Evolutionary conservation across 2,113 vertebrate species (phyloP).

Genomic region (Mirounga angustirostris): DNA sequence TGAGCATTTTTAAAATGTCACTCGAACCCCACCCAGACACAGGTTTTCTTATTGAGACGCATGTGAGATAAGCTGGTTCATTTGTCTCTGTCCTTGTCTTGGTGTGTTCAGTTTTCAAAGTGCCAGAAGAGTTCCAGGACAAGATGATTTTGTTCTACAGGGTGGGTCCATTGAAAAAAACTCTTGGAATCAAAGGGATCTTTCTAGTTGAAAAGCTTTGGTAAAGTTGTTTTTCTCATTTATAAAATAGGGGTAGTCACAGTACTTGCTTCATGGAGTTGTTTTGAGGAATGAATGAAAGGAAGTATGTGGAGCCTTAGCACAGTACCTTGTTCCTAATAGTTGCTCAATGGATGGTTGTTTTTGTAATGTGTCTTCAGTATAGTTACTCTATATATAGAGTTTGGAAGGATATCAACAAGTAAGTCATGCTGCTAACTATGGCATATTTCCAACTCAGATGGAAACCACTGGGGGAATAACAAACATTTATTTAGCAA

Average conservation of each 20-base stretch:
- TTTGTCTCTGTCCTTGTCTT: neutral
- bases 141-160: neutral
- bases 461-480: constrained; percentile 32
- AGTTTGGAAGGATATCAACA: neutral
- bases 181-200: neutral
- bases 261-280: neutral
- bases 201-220: neutral
- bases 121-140: neutral
- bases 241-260: neutral
- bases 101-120: constrained; percentile 20
- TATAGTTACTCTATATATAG: neutral
- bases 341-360: neutral
- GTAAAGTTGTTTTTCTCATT: neutral
- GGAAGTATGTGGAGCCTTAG: neutral
- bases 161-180: neutral
- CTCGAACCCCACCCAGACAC: neutral
- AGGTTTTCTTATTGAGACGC: neutral
- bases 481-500: constrained; percentile 56
- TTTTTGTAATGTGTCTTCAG: neutral
- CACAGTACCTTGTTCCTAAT: neutral
- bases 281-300: neutral
- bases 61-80: neutral
- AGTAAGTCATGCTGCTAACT: neutral
- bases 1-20: neutral
- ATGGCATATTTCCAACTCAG: neutral